Conservation (phyloP, 30 jellyfish, hydroid and myxozoan species). For the Turritopsis dohrnii region DNA sequence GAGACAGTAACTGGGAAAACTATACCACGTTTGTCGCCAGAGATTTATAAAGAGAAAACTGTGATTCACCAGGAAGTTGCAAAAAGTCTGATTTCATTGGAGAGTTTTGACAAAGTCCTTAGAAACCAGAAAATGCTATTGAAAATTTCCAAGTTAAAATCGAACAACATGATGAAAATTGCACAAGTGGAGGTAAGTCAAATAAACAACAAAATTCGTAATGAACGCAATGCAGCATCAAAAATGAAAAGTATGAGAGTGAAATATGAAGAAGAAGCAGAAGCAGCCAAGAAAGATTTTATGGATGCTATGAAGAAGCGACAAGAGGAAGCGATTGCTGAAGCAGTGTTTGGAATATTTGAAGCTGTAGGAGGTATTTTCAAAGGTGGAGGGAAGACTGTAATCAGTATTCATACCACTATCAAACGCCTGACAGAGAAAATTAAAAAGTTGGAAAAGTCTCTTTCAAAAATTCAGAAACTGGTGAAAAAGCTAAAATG, state of each 20-base stretch:
- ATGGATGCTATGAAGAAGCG: neutral
- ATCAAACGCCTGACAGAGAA: neutral
- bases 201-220: neutral
- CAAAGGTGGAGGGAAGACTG: neutral
- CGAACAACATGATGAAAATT: neutral
- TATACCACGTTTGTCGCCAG: neutral
- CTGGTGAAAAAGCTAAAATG: neutral
- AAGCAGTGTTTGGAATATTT: neutral
- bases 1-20: neutral
- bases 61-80: neutral
- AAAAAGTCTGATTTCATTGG: neutral
- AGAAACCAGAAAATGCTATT: neutral
- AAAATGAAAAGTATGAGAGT: neutral
- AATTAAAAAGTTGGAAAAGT: neutral
- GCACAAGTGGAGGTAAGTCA: neutral
- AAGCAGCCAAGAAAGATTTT: neutral
- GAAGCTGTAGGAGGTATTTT: neutral
- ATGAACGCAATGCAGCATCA: neutral
- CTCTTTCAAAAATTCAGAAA: neutral
- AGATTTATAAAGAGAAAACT: neutral
- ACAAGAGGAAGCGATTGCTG: neutral
- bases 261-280: neutral
- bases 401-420: neutral
- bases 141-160: neutral
- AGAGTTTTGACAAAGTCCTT: neutral